Base-by-base conservation (phyloP, 2,888 invertebrate genomes). In the Lasius fuliginosus region DNA sequence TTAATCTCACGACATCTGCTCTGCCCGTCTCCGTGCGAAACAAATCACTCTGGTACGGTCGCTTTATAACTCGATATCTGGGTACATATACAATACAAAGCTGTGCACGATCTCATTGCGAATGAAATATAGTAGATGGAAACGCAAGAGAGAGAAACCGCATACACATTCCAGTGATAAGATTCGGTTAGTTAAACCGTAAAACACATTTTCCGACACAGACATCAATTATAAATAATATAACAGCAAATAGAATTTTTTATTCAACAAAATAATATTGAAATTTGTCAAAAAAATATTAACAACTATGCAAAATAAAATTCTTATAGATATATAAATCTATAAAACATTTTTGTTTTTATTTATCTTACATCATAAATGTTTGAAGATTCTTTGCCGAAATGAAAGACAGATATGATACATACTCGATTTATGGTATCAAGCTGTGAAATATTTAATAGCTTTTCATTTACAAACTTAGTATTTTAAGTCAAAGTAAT, bases 1-100 rank as follows among this genome's bases (percentile, higher is more conserved):
- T 86, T 86, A 86, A 86, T 86, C 82, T 83, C 82, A 62, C 82
- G 73, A 71, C 76, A 76, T 56, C 56, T 56, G 56, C 64, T 68
- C 36, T 11, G 60, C 60, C 77, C 82, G 82, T 86, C 77, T 71
- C 60, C 60, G 58, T 30, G 81, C 76, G 74, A 85, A 82, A 86
- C 82, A 85, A 85, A 86, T 85, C 68, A 82, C 64, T 77, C 77
- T 74, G 64, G 58, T 42, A 62, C 74, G 46, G 76, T 82, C 64
- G 62, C 82, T 62, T 53, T 76, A 76, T 82, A 85, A 86, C 68
- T 77, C 77, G 68, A 77, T 77, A 77, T 68, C 77, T 68, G 68
- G 30, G n/a, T 56, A 56, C 15, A 56, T 67, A 27, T 77, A 77
- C 77, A 64, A 75, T 46, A 33, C 53, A 49, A 53, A 76, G 36